Conservation (phyloP, 2,113 vertebrate species). For the Aramus guarauna region DNA sequence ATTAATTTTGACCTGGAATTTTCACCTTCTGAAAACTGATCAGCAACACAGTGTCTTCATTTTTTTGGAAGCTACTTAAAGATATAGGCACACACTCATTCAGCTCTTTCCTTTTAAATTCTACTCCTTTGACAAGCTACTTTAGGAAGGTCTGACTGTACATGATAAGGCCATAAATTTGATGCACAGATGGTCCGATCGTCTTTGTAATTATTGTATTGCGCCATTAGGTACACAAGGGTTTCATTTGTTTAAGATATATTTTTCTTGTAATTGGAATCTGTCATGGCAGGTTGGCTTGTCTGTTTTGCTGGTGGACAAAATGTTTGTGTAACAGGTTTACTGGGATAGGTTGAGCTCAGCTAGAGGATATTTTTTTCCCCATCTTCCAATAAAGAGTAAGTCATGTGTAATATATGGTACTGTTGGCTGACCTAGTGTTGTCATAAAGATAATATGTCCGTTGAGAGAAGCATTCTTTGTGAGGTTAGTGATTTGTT, state of each 20-base stretch:
- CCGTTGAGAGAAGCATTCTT: background rate
- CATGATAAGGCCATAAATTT: conserved; percentile 29
- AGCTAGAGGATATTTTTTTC: background rate
- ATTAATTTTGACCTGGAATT: background rate
- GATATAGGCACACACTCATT: background rate
- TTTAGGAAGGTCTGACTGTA: conserved; percentile 20
- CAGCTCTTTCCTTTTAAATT: background rate
- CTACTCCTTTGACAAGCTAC: background rate
- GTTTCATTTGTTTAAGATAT: conserved; percentile 62
- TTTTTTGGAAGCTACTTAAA: background rate
- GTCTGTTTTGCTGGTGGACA: conserved; percentile 31
- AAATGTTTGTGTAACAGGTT: conserved; percentile 50
- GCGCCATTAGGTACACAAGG: conserved; percentile 17
- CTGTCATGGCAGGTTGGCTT: conserved; percentile 5
- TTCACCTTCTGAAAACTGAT: background rate
- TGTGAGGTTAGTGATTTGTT: conserved; percentile 17
- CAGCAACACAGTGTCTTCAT: background rate
- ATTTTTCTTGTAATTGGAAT: conserved; percentile 64
- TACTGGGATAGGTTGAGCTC: background rate
- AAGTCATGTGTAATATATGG: conserved; percentile 10
- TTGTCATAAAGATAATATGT: conserved; percentile 2
- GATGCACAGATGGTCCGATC: conserved; percentile 57
- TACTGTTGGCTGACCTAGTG: conserved; percentile 3
- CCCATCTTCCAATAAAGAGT: background rate
- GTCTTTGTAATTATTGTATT: conserved; percentile 63